These are phyloP conservation scores for Stichopus horrens DNA, from an alignment of 53 echinoderm and acorn worm species.

Conservation along the genomic window DNA sequence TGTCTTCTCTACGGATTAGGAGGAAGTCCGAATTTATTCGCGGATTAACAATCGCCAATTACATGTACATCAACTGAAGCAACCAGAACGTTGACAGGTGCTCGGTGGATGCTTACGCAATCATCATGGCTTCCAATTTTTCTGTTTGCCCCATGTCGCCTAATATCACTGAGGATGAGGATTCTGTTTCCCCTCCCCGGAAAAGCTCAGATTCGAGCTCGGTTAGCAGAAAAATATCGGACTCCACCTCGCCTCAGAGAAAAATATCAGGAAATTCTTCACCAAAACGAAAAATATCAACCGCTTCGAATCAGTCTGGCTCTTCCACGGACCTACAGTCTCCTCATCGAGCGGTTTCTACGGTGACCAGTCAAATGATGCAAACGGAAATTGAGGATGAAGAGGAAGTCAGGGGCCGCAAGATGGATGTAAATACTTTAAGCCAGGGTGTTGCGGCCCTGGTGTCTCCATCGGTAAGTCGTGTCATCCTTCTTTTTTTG, in stretches of 20 bases:
- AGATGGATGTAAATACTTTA: constrained; percentile 73
- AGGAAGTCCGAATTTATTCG: background rate
- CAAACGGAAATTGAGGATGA: constrained; percentile 47
- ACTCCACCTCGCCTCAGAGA: constrained; percentile 45
- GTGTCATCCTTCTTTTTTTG: too few relatives aligned
- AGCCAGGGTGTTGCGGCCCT: constrained; percentile 88
- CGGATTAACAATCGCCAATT: constrained; percentile 10
- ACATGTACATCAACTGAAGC: constrained; percentile 33
- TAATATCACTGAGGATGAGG: constrained; percentile 44
- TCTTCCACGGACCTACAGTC: constrained; percentile 38
- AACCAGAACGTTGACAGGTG: constrained; percentile 25
- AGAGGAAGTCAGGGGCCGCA: constrained; percentile 49
- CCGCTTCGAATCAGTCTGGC: constrained; percentile 39
- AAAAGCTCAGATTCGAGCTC: constrained; percentile 46
- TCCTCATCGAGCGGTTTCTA: constrained; percentile 43
- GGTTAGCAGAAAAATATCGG: constrained; percentile 40
- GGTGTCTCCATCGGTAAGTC: constrained; percentile 91
- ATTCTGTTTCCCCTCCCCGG: constrained; percentile 42
- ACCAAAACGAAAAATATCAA: constrained; percentile 37
- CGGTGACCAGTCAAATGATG: constrained; percentile 40
- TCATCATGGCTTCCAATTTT: constrained; percentile 53
- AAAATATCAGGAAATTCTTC: constrained; percentile 45
- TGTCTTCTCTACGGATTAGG: constrained; percentile 31
- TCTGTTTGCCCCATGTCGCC: constrained; percentile 46
- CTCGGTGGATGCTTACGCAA: constrained; percentile 38